Conservation (phyloP, 2,113 vertebrate genomes). For the Eulacestoma nigropectus region DNA sequence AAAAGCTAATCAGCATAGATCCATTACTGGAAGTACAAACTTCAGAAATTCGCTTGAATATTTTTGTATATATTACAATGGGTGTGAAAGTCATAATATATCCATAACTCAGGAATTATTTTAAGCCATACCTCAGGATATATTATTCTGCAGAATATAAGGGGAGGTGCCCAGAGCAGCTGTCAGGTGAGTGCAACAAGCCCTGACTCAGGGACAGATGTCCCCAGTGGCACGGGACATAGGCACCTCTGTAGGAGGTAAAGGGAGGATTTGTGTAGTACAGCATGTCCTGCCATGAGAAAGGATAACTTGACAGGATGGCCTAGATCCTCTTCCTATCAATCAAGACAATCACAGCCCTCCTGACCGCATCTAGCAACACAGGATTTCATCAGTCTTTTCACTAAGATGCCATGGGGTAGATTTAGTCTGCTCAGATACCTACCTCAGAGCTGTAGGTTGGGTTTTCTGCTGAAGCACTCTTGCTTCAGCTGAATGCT, state of each 20-base stretch:
- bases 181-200: background rate
- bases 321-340: background rate
- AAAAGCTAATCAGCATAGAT: background rate
- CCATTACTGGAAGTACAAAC: background rate
- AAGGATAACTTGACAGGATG: background rate
- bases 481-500: background rate
- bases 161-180: background rate
- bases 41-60: background rate
- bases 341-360: background rate
- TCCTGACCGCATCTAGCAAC: background rate
- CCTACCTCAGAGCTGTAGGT: background rate
- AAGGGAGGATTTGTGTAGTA: background rate
- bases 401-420: background rate
- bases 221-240: fast-evolving
- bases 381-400: background rate
- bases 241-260: background rate
- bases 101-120: background rate
- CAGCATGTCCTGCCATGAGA: background rate
- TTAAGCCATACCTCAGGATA: background rate
- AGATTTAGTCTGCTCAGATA: background rate
- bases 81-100: background rate
- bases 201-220: background rate
- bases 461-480: background rate
- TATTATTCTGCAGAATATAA: background rate
- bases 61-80: background rate